Percentiles rank a stretch among this genome's conserved stretches.
phyloP scores from a whole-genome alignment of 2,888 invertebrate genomes.

The Eupeodes luniger region DNA sequence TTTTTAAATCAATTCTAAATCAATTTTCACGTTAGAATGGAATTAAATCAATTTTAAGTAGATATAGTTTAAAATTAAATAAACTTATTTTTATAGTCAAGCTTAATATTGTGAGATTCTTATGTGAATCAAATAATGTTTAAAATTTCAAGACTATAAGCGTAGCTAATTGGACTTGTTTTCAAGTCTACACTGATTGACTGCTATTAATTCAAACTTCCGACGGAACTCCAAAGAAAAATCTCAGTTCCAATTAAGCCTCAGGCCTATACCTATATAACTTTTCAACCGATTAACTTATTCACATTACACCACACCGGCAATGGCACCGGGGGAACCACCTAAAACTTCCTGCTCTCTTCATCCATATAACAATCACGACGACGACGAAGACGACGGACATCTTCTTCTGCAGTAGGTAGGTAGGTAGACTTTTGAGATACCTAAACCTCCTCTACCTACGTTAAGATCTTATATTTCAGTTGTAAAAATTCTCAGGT shows the following conservation, averaged over 20 bases:
- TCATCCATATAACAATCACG: constrained; percentile 49
- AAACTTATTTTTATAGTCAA: background rate
- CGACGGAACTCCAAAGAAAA: constrained; percentile 54
- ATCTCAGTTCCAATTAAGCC: constrained; percentile 55
- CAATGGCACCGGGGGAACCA: background rate
- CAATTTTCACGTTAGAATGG: too few relatives aligned
- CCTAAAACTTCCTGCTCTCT: constrained; percentile 58
- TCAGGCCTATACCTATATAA: background rate
- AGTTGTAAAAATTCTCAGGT: constrained; percentile 74
- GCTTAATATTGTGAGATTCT: background rate
- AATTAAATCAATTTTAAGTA: too few relatives aligned
- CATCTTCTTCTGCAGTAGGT: background rate
- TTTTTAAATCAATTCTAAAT: too few relatives aligned
- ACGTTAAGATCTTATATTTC: constrained; percentile 50
- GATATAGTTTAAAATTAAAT: too few relatives aligned
- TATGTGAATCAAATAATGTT: background rate
- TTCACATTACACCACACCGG: constrained; percentile 21
- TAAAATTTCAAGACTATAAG: background rate
- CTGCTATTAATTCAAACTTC: constrained; percentile 44
- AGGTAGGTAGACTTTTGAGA: too few relatives aligned
- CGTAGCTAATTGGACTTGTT: constrained; percentile 23
- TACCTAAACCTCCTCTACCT: background rate
- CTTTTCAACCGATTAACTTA: constrained; percentile 24
- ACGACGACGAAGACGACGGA: background rate
- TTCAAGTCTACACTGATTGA: background rate